Evolutionary conservation across 2,113 vertebrate genomes (phyloP).

Genomic region (Mystacornis crossleyi): DNA sequence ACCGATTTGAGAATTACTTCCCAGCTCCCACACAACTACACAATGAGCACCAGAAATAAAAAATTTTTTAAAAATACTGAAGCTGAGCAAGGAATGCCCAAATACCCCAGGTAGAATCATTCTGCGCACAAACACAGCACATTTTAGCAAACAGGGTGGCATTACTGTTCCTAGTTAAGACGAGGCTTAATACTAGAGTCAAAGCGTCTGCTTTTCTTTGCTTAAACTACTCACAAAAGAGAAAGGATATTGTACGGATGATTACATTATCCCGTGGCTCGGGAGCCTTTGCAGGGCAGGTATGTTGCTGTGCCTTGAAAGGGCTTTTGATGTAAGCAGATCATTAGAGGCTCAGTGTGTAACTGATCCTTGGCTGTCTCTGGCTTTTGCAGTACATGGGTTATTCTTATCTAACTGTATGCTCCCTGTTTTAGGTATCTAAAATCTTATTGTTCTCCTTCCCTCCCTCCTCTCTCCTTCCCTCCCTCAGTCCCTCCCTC

Average conservation of each 20-base stretch:
- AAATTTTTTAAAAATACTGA: neutral
- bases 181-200: slow-evolving; percentile 78
- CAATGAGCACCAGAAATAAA: neutral
- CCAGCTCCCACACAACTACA: slow-evolving; percentile 36
- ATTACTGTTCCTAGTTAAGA: slow-evolving; percentile 60
- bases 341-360: slow-evolving; percentile 86
- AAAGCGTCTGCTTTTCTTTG: slow-evolving; percentile 71
- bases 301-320: slow-evolving; percentile 80
- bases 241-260: slow-evolving; percentile 80
- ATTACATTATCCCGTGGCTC: slow-evolving; percentile 84
- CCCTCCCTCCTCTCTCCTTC: neutral
- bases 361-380: slow-evolving; percentile 81
- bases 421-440: slow-evolving; percentile 58
- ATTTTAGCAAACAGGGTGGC: slow-evolving; percentile 52
- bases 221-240: slow-evolving; percentile 82
- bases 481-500: neutral
- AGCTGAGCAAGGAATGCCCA: neutral
- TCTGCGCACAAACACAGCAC: neutral
- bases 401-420: neutral
- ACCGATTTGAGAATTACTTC: slow-evolving; percentile 58
- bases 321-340: slow-evolving; percentile 85
- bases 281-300: slow-evolving; percentile 84
- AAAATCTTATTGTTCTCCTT: slow-evolving; percentile 40
- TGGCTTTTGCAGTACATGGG: neutral
- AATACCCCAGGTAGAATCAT: slow-evolving; percentile 37